Percentiles rank a stretch among this genome's conserved stretches.
These are phyloP conservation scores for Macrotis lagotis DNA, from an alignment of 2,113 vertebrate species.

Conservation along the genomic window DNA sequence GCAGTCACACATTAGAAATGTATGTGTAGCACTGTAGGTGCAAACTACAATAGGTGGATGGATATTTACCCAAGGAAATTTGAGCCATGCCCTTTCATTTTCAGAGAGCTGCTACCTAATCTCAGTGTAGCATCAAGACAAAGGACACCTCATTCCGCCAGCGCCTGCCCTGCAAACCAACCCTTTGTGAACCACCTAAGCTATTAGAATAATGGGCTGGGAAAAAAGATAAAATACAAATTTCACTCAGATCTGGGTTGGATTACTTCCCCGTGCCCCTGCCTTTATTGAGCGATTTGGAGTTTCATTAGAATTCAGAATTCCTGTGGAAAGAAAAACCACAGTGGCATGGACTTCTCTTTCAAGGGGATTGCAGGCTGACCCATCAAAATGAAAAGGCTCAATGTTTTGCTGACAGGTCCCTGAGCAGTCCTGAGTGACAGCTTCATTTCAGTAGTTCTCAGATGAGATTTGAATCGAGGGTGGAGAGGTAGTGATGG, in stretches of 20 bases:
- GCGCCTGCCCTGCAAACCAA: conserved; percentile 73
- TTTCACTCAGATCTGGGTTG: conserved; percentile 84
- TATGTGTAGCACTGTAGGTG: conserved; percentile 65
- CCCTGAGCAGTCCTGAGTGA: conserved; percentile 88
- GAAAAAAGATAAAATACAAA: conserved; percentile 85
- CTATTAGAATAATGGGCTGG: conserved; percentile 82
- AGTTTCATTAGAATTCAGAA: conserved; percentile 92
- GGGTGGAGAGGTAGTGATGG: conserved; percentile 78
- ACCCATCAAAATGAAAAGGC: conserved; percentile 92
- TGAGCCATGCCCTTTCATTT: conserved; percentile 85
- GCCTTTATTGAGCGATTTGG: conserved; percentile 89
- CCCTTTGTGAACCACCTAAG: conserved; percentile 79
- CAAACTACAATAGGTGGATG: conserved; percentile 77
- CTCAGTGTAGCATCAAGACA: conserved; percentile 82
- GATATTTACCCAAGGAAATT: conserved; percentile 87
- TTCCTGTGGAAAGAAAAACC: conserved; percentile 87
- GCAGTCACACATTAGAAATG: conserved; percentile 71
- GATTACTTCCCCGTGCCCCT: conserved; percentile 86
- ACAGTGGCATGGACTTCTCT: conserved; percentile 84
- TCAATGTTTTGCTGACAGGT: conserved; percentile 89
- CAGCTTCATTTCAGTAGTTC: conserved; percentile 91
- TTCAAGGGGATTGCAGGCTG: conserved; percentile 89
- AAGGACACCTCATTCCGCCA: conserved; percentile 82
- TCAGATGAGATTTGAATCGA: conserved; percentile 87
- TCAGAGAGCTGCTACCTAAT: conserved; percentile 82